phyloP scores from a whole-genome alignment of 2,113 vertebrate species.

The Formicarius rufipectus region DNA sequence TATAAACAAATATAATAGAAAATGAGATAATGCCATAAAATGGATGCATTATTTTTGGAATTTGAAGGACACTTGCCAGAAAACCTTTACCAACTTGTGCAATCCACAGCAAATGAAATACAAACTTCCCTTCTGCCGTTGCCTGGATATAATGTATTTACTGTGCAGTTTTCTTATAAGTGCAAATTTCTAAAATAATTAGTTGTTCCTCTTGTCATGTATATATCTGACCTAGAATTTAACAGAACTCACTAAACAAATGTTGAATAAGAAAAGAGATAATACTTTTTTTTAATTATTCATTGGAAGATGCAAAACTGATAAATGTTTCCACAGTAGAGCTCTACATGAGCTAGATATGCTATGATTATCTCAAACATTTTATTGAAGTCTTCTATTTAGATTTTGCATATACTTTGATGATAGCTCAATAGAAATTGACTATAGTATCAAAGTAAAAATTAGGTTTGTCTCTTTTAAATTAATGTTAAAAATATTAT shows the following conservation, averaged over 20 bases:
- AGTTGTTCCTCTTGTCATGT: neutral
- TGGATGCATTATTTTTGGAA: neutral
- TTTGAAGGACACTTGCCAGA: conserved; percentile 37
- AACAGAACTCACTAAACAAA: neutral
- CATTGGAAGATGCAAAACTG: neutral
- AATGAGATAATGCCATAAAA: conserved; percentile 33
- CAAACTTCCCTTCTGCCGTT: conserved; percentile 16
- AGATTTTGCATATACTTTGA: neutral
- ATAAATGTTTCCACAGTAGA: neutral
- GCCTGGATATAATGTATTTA: neutral
- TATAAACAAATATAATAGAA: conserved; percentile 52
- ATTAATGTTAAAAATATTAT: neutral
- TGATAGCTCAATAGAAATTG: neutral
- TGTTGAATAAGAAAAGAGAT: neutral
- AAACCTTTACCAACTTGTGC: conserved; percentile 3
- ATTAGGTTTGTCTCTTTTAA: neutral
- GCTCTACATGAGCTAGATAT: neutral
- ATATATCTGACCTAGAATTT: conserved; percentile 1
- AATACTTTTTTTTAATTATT: neutral
- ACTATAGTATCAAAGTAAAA: neutral
- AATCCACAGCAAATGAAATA: neutral
- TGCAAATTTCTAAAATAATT: neutral
- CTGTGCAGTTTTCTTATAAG: neutral
- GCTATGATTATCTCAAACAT: neutral
- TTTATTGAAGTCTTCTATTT: neutral